A percentile compares a stretch with the other conserved stretches of the same genome.
phyloP scores from a whole-genome alignment of 37 sponge, comb jelly and placozoan genomes.

The Tethya wilhelma region DNA sequence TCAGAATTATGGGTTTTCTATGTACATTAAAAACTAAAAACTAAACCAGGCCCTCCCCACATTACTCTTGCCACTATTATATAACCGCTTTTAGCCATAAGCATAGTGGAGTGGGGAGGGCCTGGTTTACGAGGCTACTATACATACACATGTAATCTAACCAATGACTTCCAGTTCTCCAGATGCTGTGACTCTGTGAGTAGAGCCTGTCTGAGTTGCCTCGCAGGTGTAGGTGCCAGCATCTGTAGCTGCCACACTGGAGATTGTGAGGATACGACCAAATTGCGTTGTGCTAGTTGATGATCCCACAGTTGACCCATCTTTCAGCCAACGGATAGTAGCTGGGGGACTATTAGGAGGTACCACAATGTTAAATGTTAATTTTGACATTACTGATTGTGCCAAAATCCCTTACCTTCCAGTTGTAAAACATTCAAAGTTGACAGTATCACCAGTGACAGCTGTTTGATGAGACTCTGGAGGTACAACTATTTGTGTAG shows the following conservation, averaged over 20 bases:
- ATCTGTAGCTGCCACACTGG: slow-evolving; percentile 10
- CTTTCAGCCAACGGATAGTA: slow-evolving; percentile 45
- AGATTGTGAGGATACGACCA: slow-evolving; percentile 11
- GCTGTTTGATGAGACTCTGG: not conserved
- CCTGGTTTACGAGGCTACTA: too few relatives aligned
- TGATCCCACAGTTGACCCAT: not conserved
- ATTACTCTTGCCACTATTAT: too few relatives aligned
- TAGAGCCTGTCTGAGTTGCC: not conserved
- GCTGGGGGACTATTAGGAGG: slow-evolving; percentile 29
- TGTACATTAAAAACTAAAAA: too few relatives aligned
- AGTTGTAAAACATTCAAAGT: slow-evolving; percentile 59
- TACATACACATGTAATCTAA: too few relatives aligned
- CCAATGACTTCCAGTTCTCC: slow-evolving; percentile 13
- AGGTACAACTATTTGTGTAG: not conserved
- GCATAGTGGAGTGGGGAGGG: too few relatives aligned
- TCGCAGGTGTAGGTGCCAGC: slow-evolving; percentile 55
- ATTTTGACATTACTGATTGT: not conserved
- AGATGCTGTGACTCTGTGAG: not conserved
- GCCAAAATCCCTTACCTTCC: slow-evolving; percentile 40
- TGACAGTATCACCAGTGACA: slow-evolving; percentile 37
- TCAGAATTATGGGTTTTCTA: too few relatives aligned
- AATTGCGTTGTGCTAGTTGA: not conserved
- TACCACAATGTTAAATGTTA: not conserved
- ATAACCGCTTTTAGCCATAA: too few relatives aligned
- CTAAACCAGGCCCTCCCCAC: too few relatives aligned